phyloP scores from a whole-genome alignment of 2,797 vertebrate species.

The Pithecia hirsuta region DNA sequence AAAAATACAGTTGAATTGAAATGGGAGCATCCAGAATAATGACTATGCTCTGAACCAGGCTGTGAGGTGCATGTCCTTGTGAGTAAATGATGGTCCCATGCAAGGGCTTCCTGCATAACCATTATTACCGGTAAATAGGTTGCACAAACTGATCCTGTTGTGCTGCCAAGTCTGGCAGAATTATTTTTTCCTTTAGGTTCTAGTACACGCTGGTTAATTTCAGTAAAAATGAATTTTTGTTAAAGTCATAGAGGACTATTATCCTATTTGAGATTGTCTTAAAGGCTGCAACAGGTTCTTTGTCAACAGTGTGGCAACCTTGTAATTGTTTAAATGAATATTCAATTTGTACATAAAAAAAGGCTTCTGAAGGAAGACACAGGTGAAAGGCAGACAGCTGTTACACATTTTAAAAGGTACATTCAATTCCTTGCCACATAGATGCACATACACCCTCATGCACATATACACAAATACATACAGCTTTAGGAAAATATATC shows the following conservation, averaged over 20 bases:
- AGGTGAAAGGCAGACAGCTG: background rate
- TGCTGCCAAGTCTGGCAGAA: background rate
- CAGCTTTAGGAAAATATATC: background rate
- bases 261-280: background rate
- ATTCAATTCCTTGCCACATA: background rate
- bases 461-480: background rate
- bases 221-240: constrained; percentile 13
- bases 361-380: background rate
- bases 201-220: constrained; percentile 10
- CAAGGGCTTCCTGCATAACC: background rate
- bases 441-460: background rate
- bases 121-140: background rate
- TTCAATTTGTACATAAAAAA: constrained; percentile 1
- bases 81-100: background rate
- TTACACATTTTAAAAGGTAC: background rate
- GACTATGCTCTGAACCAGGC: background rate
- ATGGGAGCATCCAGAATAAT: background rate
- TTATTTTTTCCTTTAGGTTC: background rate
- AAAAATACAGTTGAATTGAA: background rate
- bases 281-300: background rate
- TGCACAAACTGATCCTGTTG: background rate
- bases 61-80: background rate
- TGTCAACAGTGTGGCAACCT: background rate
- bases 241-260: background rate
- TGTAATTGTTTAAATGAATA: constrained; percentile 2